phyloP scores from a whole-genome alignment of 2,888 invertebrate genomes.

The Horisme vitalbata region DNA sequence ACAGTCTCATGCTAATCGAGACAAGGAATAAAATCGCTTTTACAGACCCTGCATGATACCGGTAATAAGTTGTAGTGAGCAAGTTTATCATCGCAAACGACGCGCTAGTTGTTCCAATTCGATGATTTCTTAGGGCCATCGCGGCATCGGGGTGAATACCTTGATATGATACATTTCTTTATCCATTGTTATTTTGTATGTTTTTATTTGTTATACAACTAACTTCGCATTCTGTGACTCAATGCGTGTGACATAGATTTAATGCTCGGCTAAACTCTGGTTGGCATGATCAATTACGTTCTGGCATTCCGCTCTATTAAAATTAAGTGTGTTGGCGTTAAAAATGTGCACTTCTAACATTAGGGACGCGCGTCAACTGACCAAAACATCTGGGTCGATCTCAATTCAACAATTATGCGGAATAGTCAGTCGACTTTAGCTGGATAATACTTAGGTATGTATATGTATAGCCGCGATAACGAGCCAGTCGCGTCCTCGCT shows the following conservation, averaged over 20 bases:
- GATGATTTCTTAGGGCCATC: slow-evolving; percentile 42
- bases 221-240: slow-evolving; percentile 1
- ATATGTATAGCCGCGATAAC: slow-evolving; percentile 75
- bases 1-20: slow-evolving; percentile 58
- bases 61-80: slow-evolving; percentile 48
- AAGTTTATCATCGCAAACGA: slow-evolving; percentile 48
- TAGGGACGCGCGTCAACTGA: slow-evolving; percentile 69
- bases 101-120: slow-evolving; percentile 51
- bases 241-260: slow-evolving; percentile 25
- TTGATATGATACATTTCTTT: slow-evolving; percentile 19
- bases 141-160: slow-evolving; percentile 43
- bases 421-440: slow-evolving; percentile 61
- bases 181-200: slow-evolving; percentile 11
- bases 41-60: slow-evolving; percentile 36
- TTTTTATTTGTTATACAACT: slow-evolving; percentile 19
- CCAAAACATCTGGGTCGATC: slow-evolving; percentile 68
- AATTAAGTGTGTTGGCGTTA: slow-evolving; percentile 44
- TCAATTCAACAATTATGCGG: slow-evolving; percentile 61
- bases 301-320: slow-evolving; percentile 26
- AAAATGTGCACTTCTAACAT: slow-evolving; percentile 52
- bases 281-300: slow-evolving; percentile 24
- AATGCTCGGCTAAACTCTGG: slow-evolving; percentile 26
- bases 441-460: slow-evolving; percentile 66
- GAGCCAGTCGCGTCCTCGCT: slow-evolving; percentile 76
- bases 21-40: slow-evolving; percentile 58